Base-by-base conservation (phyloP, 2,888 invertebrate species). In the Leptopilina drosophilae region DNA sequence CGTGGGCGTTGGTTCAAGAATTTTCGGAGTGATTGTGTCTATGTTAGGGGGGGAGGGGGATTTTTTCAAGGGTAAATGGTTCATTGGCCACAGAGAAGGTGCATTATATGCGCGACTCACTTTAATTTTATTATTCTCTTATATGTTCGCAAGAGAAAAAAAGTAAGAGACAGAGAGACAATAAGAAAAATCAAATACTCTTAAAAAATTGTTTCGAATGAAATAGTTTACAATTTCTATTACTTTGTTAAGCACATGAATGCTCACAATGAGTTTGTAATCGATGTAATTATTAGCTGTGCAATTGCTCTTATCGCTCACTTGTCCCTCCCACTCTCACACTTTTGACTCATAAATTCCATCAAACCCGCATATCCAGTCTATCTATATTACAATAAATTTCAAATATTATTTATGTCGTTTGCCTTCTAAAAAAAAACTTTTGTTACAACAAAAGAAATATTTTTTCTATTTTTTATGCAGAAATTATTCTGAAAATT, bases 251-350 rank as follows among this genome's bases (percentile, higher is more conserved):
- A 83, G 82, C 88, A 83, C 84, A 87, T 87, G 83, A 78, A 81
- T 78, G 80, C 82, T 78, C 82, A 86, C 89, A 88, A 88, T 89
- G 84, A 84, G 84, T 83, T 76, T 77, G 80, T 86, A 85, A 87
- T 87, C 86, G 85, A 82, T 81, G 84, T 86, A 87, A 89, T 87
- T 87, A 88, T 89, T 87, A 88, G 84, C 87, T 84, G 83, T 79
- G 73, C 77, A 78, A 42, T 73, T 67, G 79, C 69, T 80, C 82
- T 86, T 88, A 86, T 87, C 85, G 84, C 33, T 81, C 79, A 85
- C 82, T 83, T 79, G 5, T 33, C 33, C 33, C 33, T 64, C 64
- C 12, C 64, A 64, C 42, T 42, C 42, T 42, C 42, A 6, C 7
- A 42, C 42, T 42, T 42, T 42, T 42, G 42, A 8, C 80, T 81